phyloP scores from a whole-genome alignment of 2,797 vertebrate species.

The Rhinogobio ventralis region DNA sequence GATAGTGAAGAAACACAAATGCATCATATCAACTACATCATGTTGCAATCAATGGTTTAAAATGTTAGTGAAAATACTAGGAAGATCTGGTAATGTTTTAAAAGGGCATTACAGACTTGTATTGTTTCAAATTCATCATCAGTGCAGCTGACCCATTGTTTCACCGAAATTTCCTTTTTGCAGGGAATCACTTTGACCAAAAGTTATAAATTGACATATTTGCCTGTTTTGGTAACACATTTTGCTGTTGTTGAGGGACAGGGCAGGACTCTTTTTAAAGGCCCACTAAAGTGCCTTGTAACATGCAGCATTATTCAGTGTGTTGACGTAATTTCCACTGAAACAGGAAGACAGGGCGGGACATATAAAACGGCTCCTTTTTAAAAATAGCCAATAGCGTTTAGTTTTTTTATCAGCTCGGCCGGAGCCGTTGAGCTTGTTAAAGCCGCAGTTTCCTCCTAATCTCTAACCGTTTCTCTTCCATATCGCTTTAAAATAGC shows the following conservation, averaged over 20 bases:
- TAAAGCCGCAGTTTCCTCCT: no score
- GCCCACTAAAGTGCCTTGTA: no score
- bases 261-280: no score
- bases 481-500: no score
- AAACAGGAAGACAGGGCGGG: no score
- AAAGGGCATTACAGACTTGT: neutral
- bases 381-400: no score
- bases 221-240: neutral
- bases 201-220: neutral
- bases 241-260: neutral
- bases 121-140: neutral
- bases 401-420: no score
- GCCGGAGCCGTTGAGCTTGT: no score
- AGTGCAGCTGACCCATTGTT: neutral
- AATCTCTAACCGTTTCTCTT: no score
- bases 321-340: no score
- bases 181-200: neutral
- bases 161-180: neutral
- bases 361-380: no score
- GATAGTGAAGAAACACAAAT: neutral
- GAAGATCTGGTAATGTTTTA: neutral
- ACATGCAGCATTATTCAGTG: no score
- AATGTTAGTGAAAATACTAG: neutral
- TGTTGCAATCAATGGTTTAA: slow-evolving; percentile 1
- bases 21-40: neutral